These are phyloP conservation scores for Drosophila aff. DNA, from an alignment of 1,140 invertebrate species.

Conservation along the genomic window DNA sequence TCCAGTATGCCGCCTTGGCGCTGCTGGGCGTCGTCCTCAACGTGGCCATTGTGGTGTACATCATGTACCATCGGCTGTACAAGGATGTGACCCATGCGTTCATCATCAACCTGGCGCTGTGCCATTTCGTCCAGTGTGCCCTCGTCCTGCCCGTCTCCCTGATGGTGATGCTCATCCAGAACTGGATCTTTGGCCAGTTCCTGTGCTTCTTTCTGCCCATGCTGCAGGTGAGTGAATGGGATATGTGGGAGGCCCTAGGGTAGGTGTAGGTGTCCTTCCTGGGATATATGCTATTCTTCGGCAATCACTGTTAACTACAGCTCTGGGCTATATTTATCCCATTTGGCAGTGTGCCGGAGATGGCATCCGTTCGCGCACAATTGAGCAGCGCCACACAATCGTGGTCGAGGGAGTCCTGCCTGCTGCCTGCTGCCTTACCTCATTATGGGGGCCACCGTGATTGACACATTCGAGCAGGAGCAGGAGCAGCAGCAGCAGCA, in stretches of 20 bases:
- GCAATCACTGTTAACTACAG: slow-evolving; percentile 35
- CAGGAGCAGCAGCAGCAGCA: too few species aligned
- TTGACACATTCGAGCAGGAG: slow-evolving; percentile 45
- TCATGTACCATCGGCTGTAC: slow-evolving; percentile 87
- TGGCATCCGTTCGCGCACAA: slow-evolving; percentile 35
- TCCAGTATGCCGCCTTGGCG: slow-evolving; percentile 88
- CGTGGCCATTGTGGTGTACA: slow-evolving; percentile 87
- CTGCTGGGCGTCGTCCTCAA: slow-evolving; percentile 87
- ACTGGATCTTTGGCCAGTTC: slow-evolving; percentile 91
- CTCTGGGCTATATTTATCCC: slow-evolving; percentile 33
- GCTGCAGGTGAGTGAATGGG: slow-evolving; percentile 87
- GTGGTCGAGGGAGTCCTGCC: not conserved
- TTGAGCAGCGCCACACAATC: slow-evolving; percentile 27
- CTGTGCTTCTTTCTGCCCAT: slow-evolving; percentile 91
- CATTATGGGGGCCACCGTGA: slow-evolving; percentile 58
- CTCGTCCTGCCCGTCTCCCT: slow-evolving; percentile 89
- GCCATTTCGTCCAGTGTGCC: slow-evolving; percentile 89
- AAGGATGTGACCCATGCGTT: slow-evolving; percentile 89
- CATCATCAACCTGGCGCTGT: slow-evolving; percentile 89
- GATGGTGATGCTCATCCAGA: slow-evolving; percentile 89
- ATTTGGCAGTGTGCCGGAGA: slow-evolving; percentile 14
- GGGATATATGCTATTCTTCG: not conserved
- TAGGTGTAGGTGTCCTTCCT: slow-evolving; percentile 28
- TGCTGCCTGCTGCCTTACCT: slow-evolving; percentile 30
- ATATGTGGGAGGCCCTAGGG: not conserved